phyloP scores from a whole-genome alignment of 1,140 invertebrate species.

The Drosophila malerkotliana region DNA sequence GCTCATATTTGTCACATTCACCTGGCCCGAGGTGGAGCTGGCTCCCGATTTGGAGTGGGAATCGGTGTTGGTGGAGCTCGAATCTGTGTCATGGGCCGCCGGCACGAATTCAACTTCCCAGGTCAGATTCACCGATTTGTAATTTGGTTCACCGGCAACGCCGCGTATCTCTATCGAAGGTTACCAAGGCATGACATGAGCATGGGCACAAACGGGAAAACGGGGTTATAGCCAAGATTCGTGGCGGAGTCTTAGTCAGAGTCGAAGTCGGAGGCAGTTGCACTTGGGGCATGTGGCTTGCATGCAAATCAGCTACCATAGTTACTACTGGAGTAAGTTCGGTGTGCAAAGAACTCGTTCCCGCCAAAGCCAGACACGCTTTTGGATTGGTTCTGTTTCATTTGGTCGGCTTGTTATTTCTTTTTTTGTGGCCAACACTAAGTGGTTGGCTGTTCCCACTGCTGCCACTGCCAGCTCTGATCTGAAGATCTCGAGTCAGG shows the following conservation, averaged over 20 bases:
- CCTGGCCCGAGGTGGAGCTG: conserved; percentile 26
- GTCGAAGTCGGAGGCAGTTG: conserved; percentile 11
- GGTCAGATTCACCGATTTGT: conserved; percentile 88
- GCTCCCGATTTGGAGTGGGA: conserved; percentile 16
- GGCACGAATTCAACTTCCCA: conserved; percentile 86
- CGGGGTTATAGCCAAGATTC: conserved; percentile 55
- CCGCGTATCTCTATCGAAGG: conserved; percentile 86
- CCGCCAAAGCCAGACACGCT: conserved; percentile 42
- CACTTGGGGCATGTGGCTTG: conserved; percentile 40
- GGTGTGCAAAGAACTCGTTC: conserved; percentile 64
- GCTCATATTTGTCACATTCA: conserved; percentile 76
- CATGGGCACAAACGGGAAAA: conserved; percentile 45
- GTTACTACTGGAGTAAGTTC: conserved; percentile 23
- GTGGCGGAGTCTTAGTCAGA: conserved; percentile 20
- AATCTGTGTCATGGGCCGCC: conserved; percentile 70
- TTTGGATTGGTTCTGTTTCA: conserved; percentile 56
- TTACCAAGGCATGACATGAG: conserved; percentile 65
- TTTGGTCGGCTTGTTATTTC: conserved; percentile 14
- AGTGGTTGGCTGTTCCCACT: conserved; percentile 44
- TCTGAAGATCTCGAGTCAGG: conserved; percentile 9
- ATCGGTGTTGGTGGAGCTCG: conserved; percentile 15
- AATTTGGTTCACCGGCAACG: conserved; percentile 89
- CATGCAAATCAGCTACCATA: conserved; percentile 74
- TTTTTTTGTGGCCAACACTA: conserved; percentile 42
- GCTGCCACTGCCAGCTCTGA: conserved; percentile 40